phyloP scores from a whole-genome alignment of 2,113 vertebrate species.

The Centrocercus urophasianus region DNA sequence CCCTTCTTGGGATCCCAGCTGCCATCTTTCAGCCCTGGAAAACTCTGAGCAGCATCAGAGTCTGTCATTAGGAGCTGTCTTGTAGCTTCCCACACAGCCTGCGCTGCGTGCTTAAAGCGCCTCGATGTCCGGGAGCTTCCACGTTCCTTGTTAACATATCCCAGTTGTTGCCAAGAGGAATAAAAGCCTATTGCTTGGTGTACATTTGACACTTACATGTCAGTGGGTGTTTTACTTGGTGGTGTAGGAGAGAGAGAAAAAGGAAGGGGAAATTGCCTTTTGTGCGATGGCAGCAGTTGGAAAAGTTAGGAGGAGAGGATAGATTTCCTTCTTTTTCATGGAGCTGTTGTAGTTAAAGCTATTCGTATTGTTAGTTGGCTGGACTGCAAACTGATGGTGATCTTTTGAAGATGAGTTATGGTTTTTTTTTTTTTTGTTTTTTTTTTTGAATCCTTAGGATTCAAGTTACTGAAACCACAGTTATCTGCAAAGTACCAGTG shows the following conservation, averaged over 20 bases:
- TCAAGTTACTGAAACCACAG: not conserved
- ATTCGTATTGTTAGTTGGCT: not conserved
- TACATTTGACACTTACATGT: rapidly evolving
- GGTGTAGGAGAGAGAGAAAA: not conserved
- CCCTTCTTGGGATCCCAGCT: not conserved
- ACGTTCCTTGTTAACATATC: not conserved
- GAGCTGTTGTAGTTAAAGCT: not conserved
- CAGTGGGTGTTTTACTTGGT: not conserved
- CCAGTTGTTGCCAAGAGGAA: rapidly evolving
- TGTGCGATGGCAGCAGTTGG: not conserved
- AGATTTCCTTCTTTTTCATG: not conserved
- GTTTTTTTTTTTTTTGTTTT: not conserved
- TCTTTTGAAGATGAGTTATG: not conserved
- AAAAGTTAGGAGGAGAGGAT: not conserved
- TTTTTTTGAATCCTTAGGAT: not conserved
- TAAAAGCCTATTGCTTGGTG: not conserved
- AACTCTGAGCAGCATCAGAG: not conserved
- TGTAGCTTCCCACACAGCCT: not conserved
- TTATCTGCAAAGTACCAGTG: not conserved
- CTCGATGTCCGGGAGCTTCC: rapidly evolving
- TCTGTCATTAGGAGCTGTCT: not conserved
- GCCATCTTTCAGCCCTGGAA: not conserved
- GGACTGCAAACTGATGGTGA: not conserved
- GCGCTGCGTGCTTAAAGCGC: not conserved
- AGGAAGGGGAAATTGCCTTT: not conserved